Evolutionary conservation across 2,797 vertebrate genomes (phyloP).

Genomic region (Lemur catta): DNA sequence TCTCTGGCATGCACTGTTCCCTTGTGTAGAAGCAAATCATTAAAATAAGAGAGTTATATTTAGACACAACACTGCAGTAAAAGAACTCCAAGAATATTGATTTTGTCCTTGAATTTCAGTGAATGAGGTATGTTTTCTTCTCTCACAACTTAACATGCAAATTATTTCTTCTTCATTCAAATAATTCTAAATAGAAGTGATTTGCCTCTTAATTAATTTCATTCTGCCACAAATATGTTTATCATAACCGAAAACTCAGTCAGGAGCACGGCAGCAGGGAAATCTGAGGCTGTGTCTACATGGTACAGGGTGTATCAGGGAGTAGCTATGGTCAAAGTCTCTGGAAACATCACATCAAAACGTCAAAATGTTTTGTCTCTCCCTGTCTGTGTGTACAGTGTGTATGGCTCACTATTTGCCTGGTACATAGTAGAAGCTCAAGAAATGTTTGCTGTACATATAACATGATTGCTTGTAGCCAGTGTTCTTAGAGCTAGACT

Average conservation of each 20-base stretch:
- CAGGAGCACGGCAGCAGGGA: not conserved
- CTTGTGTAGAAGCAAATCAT: not conserved
- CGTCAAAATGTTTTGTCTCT: not conserved
- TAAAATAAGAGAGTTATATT: slow-evolving; percentile 32
- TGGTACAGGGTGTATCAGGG: not conserved
- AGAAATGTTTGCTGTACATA: not conserved
- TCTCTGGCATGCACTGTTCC: not conserved
- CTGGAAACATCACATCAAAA: not conserved
- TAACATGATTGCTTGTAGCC: not conserved
- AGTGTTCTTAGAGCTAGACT: not conserved
- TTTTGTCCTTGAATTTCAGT: slow-evolving; percentile 36
- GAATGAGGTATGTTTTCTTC: not conserved
- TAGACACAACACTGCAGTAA: not conserved
- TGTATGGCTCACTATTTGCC: not conserved
- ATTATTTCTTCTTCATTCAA: slow-evolving; percentile 21
- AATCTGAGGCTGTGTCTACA: too few species aligned
- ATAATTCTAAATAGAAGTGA: not conserved
- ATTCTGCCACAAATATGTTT: not conserved
- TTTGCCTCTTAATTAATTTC: slow-evolving; percentile 32
- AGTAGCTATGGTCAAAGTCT: not conserved
- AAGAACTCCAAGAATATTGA: not conserved
- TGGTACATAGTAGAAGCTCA: not conserved
- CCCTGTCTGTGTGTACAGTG: not conserved
- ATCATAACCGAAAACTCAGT: not conserved
- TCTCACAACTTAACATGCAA: not conserved